Evolutionary conservation across 1,140 invertebrate species (phyloP).

Genomic region (Trigoniulus corallinus): DNA sequence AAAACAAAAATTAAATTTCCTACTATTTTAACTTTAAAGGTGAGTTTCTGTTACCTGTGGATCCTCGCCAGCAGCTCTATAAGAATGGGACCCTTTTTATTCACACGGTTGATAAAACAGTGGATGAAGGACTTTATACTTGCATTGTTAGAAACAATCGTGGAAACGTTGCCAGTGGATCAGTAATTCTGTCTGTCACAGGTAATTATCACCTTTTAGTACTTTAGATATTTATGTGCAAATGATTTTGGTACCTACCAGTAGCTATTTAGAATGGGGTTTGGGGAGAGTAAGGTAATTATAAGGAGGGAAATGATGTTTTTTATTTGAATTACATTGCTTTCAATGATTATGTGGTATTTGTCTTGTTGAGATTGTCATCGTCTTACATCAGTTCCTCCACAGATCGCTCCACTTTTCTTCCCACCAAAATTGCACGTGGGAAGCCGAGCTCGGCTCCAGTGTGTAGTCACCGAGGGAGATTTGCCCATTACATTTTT

Average conservation of each 20-base stretch:
- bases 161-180: background rate
- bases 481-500: conserved; percentile 15
- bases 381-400: conserved; percentile 33
- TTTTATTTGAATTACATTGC: too few species aligned
- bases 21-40: background rate
- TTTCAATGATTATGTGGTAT: too few species aligned
- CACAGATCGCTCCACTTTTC: conserved; percentile 42
- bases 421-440: conserved; percentile 32
- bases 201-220: background rate
- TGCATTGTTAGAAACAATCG: background rate
- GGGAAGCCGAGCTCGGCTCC: conserved; percentile 12
- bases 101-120: background rate
- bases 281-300: too few species aligned
- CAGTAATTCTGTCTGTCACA: background rate
- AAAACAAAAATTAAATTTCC: too few species aligned
- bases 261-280: too few species aligned
- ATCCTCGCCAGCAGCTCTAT: background rate
- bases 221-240: background rate
- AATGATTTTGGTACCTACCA: too few species aligned
- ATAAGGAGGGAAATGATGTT: too few species aligned
- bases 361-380: background rate
- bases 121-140: background rate
- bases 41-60: background rate
- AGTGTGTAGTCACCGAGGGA: conserved; percentile 17
- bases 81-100: background rate